These are phyloP conservation scores for Sinhomidia bicolor DNA, from an alignment of 2,888 invertebrate species.

Conservation along the genomic window DNA sequence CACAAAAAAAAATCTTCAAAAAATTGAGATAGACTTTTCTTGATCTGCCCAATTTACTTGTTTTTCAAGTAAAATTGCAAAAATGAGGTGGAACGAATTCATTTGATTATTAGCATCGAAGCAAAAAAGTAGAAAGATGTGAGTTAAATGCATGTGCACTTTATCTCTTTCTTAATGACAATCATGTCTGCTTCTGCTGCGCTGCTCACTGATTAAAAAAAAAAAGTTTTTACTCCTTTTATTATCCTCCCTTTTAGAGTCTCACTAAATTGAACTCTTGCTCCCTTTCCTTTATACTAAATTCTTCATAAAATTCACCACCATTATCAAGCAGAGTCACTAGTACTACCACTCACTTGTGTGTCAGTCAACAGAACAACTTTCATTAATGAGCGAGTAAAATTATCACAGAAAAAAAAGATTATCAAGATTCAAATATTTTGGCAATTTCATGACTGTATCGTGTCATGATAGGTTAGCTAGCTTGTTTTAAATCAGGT, in stretches of 20 bases:
- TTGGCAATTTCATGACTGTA: conserved; percentile 16
- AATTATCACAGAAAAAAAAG: conserved; percentile 44
- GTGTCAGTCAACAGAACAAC: conserved; percentile 63
- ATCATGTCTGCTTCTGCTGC: conserved; percentile 32
- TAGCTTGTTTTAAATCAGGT: conserved; percentile 48
- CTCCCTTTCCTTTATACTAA: neutral
- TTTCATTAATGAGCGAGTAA: conserved; percentile 64
- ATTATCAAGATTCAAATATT: conserved; percentile 38
- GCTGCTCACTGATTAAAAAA: conserved; percentile 60
- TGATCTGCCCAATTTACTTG: conserved; percentile 6
- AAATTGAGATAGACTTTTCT: neutral
- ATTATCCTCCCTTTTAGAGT: conserved; percentile 26
- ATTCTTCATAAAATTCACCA: neutral
- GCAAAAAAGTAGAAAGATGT: neutral
- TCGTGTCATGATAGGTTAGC: neutral
- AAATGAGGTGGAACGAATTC: conserved; percentile 35
- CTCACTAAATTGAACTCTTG: neutral
- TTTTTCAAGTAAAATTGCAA: conserved; percentile 33
- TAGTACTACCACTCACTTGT: conserved; percentile 21
- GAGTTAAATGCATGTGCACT: neutral
- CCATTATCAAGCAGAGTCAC: neutral
- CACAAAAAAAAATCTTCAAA: neutral
- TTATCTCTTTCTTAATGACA: conserved; percentile 56
- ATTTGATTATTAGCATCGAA: conserved; percentile 1
- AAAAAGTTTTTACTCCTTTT: conserved; percentile 14